Evolutionary conservation across 2,797 vertebrate species (phyloP).

Genomic region (Lepus oiostolus): DNA sequence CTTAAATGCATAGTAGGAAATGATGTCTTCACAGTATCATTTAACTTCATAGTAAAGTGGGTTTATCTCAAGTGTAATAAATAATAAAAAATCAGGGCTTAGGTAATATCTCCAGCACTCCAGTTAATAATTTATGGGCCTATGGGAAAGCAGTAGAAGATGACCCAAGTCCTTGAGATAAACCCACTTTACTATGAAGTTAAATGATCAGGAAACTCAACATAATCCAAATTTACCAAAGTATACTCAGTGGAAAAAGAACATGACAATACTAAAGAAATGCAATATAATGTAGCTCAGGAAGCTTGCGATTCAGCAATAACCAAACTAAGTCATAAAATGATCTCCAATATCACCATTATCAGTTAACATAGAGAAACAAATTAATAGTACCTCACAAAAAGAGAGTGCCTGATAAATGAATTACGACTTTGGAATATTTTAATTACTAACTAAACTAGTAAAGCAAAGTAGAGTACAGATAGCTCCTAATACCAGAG

Average conservation of each 20-base stretch:
- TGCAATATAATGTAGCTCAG: not conserved
- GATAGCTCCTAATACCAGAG: not conserved
- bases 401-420: not conserved
- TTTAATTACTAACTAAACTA: not conserved
- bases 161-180: no score
- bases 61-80: not conserved
- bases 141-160: no score
- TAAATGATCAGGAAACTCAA: not conserved
- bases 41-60: not conserved
- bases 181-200: no score
- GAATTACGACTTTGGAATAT: not conserved
- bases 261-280: not conserved
- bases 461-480: not conserved
- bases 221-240: not conserved
- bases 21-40: not conserved
- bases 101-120: not conserved
- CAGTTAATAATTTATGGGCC: not conserved
- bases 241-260: not conserved
- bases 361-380: not conserved
- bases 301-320: not conserved
- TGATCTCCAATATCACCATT: not conserved
- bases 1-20: not conserved
- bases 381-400: not conserved
- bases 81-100: not conserved
- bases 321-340: not conserved